Percentiles rank a stretch among this genome's conserved stretches.
Conservation (phyloP, 92 coral and sea anemone species). For the Epizoanthus ramosus region DNA sequence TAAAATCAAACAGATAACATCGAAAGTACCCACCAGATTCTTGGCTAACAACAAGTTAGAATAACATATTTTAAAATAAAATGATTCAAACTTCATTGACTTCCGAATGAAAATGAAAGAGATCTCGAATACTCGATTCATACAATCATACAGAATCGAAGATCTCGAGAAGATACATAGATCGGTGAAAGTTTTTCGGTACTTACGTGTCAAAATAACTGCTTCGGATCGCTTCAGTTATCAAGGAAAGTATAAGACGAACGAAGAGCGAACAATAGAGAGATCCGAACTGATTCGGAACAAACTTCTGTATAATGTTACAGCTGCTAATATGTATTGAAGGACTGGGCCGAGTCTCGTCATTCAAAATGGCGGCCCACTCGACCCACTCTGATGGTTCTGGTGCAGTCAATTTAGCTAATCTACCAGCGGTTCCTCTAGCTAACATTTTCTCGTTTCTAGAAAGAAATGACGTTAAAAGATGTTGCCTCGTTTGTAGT, state of each 20-base stretch:
- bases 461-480: slow-evolving; percentile 68
- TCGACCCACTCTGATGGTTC: slow-evolving; percentile 26
- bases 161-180: neutral
- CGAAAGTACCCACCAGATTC: slow-evolving; percentile 17
- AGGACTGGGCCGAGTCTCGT: slow-evolving; percentile 30
- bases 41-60: slow-evolving; percentile 17
- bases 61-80: slow-evolving; percentile 1
- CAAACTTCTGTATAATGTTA: neutral
- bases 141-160: neutral
- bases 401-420: slow-evolving; percentile 30
- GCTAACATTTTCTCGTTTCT: slow-evolving; percentile 82
- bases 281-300: too few species aligned
- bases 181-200: neutral
- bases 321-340: neutral
- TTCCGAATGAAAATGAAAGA: neutral
- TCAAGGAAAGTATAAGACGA: too few species aligned
- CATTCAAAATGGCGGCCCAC: slow-evolving; percentile 65
- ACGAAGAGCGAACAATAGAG: too few species aligned
- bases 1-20: neutral
- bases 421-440: slow-evolving; percentile 78
- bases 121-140: too few species aligned
- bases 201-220: slow-evolving; percentile 5
- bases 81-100: slow-evolving; percentile 11
- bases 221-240: neutral
- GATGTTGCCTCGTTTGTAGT: slow-evolving; percentile 78